phyloP scores from a whole-genome alignment of 2,888 invertebrate genomes.

The Octodonta nipae region DNA sequence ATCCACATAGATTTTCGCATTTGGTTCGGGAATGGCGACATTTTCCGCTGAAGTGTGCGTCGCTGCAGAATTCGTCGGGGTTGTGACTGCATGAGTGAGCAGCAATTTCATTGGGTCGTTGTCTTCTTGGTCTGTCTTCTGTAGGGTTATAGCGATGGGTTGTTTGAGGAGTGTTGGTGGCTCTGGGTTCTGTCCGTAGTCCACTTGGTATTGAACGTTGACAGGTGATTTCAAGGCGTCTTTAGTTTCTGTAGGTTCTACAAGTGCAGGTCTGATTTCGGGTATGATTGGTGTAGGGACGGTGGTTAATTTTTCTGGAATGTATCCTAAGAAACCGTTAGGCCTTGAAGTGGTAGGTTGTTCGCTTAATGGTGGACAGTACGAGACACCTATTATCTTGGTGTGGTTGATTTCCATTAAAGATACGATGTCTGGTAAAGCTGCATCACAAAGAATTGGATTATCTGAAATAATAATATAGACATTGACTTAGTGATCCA shows the following conservation, averaged over 20 bases:
- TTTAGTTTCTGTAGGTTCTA: not conserved
- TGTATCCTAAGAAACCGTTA: conserved; percentile 29
- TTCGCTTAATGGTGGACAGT: conserved; percentile 30
- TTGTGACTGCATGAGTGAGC: conserved; percentile 5
- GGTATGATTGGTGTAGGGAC: too few relatives aligned
- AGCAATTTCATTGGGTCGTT: conserved; percentile 7
- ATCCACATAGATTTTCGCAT: conserved; percentile 11
- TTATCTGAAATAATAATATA: conserved; percentile 49
- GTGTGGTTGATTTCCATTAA: conserved; percentile 60
- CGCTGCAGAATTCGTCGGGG: conserved; percentile 2
- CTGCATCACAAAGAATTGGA: conserved; percentile 66
- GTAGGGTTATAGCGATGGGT: conserved; percentile 2
- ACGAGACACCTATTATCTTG: conserved; percentile 54
- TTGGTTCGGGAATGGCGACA: not conserved
- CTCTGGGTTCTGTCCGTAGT: not conserved
- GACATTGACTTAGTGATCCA: too few relatives aligned
- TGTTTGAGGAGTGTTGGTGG: not conserved
- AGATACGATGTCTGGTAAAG: conserved; percentile 54
- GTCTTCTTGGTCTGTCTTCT: not conserved
- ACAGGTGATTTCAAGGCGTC: not conserved
- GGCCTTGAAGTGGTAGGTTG: conserved; percentile 31
- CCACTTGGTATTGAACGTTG: not conserved
- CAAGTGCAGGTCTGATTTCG: too few relatives aligned
- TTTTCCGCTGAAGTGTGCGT: conserved; percentile 6
- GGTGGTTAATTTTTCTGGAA: conserved; percentile 18